Percentiles rank a stretch among this genome's conserved stretches.
Evolutionary conservation across 1,140 invertebrate species (phyloP).

Genomic region (Eurosta solidaginis): DNA sequence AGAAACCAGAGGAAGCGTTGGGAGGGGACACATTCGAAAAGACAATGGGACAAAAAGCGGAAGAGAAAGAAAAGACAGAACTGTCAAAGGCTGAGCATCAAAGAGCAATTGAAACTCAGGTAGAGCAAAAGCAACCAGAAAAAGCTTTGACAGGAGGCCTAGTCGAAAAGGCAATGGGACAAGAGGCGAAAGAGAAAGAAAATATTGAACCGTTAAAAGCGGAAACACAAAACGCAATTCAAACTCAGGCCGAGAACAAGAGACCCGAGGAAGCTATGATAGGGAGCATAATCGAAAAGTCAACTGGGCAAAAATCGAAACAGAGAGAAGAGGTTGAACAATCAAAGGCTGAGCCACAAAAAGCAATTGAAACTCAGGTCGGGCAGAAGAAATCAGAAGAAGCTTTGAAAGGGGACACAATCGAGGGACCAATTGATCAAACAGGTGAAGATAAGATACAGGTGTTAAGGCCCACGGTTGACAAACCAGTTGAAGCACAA

Average conservation of each 20-base stretch:
- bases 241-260: conserved; percentile 37
- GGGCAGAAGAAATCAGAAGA: background rate
- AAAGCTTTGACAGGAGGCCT: too few species aligned
- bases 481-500: background rate
- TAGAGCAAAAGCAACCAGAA: conserved; percentile 34
- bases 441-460: background rate
- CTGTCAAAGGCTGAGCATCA: conserved; percentile 29
- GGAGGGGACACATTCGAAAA: too few species aligned
- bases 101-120: conserved; percentile 1
- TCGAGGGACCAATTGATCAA: background rate
- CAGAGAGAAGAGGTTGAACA: conserved; percentile 37
- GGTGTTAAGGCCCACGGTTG: too few species aligned
- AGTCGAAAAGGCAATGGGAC: too few species aligned
- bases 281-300: conserved; percentile 36
- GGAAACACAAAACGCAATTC: background rate
- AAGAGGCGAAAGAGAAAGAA: too few species aligned
- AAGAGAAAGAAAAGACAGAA: conserved; percentile 31
- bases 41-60: too few species aligned
- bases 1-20: too few species aligned
- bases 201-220: too few species aligned
- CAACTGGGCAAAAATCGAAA: conserved; percentile 36
- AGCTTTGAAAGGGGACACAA: background rate
- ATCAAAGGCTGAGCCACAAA: conserved; percentile 21
- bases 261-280: conserved; percentile 37
- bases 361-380: background rate